phyloP scores from a whole-genome alignment of 2,888 invertebrate genomes.

The Sclerodermus sp. region DNA sequence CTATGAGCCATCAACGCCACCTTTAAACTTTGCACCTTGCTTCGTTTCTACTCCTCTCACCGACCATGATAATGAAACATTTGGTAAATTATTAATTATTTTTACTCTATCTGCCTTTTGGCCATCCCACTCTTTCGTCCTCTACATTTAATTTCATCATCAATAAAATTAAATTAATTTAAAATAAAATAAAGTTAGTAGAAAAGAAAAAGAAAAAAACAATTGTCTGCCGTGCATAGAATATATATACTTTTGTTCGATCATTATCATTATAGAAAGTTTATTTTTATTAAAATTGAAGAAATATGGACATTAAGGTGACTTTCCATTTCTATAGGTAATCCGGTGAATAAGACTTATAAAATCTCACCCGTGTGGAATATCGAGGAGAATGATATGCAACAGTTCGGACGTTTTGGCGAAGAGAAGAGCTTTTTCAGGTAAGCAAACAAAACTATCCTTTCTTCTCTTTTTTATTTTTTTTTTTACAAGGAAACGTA shows the following conservation, averaged over 20 bases:
- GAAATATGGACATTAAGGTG: no score
- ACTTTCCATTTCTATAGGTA: conserved; percentile 21
- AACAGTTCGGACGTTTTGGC: conserved; percentile 38
- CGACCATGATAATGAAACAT: conserved; percentile 8
- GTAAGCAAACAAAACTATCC: conserved; percentile 18
- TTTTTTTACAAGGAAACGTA: neutral
- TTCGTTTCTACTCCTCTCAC: conserved; percentile 9
- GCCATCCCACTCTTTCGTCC: no score
- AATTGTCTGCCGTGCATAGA: no score
- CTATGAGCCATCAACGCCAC: conserved; percentile 15
- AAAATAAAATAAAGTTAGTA: no score
- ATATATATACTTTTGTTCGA: no score
- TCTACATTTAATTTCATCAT: no score
- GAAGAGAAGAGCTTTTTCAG: conserved; percentile 42
- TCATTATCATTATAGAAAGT: no score
- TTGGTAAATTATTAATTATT: neutral
- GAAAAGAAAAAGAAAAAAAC: no score
- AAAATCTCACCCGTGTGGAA: conserved; percentile 45
- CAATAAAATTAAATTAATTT: no score
- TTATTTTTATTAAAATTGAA: no score
- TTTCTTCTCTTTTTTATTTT: neutral
- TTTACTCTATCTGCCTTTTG: no score
- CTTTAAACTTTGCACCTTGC: conserved; percentile 18
- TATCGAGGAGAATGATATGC: conserved; percentile 40
- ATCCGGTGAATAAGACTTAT: conserved; percentile 33